These are phyloP conservation scores for Phylloscopus collybita DNA, from an alignment of 2,797 vertebrate genomes.

Conservation along the genomic window DNA sequence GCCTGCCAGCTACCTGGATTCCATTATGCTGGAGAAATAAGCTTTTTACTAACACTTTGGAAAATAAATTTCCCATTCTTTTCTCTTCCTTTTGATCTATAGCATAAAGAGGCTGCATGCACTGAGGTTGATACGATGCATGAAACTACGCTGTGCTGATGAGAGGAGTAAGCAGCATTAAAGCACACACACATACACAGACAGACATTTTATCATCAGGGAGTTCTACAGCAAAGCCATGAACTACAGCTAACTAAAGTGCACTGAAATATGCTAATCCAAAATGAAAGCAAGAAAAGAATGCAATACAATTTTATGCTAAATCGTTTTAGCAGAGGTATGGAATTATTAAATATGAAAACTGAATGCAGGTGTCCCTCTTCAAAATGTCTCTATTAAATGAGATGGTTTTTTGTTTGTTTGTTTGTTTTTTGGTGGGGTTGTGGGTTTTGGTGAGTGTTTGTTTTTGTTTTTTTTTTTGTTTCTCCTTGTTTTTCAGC, in stretches of 20 bases:
- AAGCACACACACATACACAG: neutral
- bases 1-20: constrained; percentile 42
- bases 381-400: neutral
- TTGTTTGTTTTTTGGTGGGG: no score
- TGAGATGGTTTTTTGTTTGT: neutral
- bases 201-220: neutral
- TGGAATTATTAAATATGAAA: neutral
- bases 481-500: neutral
- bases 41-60: constrained; percentile 33
- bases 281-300: constrained; percentile 33
- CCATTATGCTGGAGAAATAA: constrained; percentile 59
- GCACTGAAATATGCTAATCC: neutral
- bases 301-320: neutral
- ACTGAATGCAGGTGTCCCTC: neutral
- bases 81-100: constrained; percentile 58
- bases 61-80: constrained; percentile 52
- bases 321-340: neutral
- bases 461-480: neutral
- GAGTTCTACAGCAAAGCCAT: neutral
- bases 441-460: no score
- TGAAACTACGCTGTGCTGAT: neutral
- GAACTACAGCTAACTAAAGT: neutral
- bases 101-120: neutral
- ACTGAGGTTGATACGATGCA: neutral
- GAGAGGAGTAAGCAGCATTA: constrained; percentile 1